A percentile compares a stretch with the other conserved stretches of the same genome.
Evolutionary conservation across 2,797 vertebrate genomes (phyloP).

Genomic region (Thunnus albacares): DNA sequence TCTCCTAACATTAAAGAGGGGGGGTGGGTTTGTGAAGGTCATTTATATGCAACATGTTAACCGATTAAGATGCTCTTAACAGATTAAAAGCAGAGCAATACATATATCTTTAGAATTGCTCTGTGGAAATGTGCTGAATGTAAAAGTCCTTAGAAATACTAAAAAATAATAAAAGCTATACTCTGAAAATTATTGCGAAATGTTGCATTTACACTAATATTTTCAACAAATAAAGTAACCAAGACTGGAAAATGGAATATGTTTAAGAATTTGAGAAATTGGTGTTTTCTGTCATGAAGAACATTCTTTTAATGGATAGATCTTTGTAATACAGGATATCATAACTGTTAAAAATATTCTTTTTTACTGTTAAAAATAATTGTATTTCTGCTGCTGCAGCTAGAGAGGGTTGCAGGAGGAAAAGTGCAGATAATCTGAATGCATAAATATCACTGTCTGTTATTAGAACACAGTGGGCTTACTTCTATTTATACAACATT

Average conservation of each 20-base stretch:
- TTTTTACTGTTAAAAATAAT: not conserved
- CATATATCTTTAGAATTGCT: not conserved
- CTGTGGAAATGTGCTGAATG: not conserved
- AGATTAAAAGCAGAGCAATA: not conserved
- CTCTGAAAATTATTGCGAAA: too few relatives aligned
- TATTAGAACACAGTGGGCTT: constrained; percentile 6
- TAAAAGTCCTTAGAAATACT: not conserved
- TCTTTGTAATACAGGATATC: not conserved
- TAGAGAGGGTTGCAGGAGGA: not conserved
- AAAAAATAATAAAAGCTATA: not conserved
- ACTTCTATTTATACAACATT: constrained; percentile 17
- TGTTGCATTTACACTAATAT: not conserved
- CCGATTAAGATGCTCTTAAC: not conserved
- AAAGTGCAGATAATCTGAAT: constrained; percentile 8
- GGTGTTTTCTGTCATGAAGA: not conserved
- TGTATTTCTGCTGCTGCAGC: constrained; percentile 5
- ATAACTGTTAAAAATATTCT: not conserved
- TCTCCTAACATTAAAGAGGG: not conserved
- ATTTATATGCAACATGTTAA: not conserved
- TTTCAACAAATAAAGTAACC: not conserved
- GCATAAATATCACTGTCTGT: constrained; percentile 18
- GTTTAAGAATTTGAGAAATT: too few relatives aligned
- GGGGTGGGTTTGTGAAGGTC: not conserved
- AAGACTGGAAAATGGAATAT: too few relatives aligned
- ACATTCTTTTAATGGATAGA: not conserved